Evolutionary conservation across 1,140 invertebrate species (phyloP), one percentile per base, ranked within the genome.

Genomic region (Drosophila kikkawai): DNA sequence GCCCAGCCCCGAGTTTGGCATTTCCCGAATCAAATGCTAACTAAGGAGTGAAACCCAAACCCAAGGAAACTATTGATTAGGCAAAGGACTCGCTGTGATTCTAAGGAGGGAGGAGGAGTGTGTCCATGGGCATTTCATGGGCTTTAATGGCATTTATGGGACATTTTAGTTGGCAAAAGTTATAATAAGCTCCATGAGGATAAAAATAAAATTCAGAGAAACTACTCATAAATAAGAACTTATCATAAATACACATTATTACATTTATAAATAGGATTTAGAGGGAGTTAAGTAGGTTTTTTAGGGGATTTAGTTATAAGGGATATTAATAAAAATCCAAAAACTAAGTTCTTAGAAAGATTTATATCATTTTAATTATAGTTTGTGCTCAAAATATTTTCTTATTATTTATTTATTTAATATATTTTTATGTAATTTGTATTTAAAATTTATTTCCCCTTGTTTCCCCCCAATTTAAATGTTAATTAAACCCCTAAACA

Each of bases 51-150:
- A 15, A 64, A 34, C 48, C 22, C 48, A 47, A 63, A 39, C 64
- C 66, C 51, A 17, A 26, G 32, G 39, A 74, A 74, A 74, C 70
- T 73, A 74, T 74, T 73, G 70, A 74, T 74, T 74, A 59, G 70
- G 39, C 48, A 17, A 22, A 26, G 39, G 32, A 70, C n/a, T 19
- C 39, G 1, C 67, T 65, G 47, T 69, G 66, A 69, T 66, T 69
- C 48, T 3, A 2, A 13, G 9, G 13, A 9, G 2, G 5, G 5
- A 3, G 29, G 9, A 11, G 5, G n/a, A 19, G 29, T n/a, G 50
- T 22, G 22, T 26, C 11, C 26, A 44, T 22, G 12, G 37, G 37
- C 36, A 34, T 34, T 57, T 41, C 60, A 64, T 42, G 32, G 61
- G 13, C 13, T 19, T n/a, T 17, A 65, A 65, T 65, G 29, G 37